Evolutionary conservation across 2,113 vertebrate genomes (phyloP), one percentile per base, ranked within the genome.

Genomic region (Albula goreensis): DNA sequence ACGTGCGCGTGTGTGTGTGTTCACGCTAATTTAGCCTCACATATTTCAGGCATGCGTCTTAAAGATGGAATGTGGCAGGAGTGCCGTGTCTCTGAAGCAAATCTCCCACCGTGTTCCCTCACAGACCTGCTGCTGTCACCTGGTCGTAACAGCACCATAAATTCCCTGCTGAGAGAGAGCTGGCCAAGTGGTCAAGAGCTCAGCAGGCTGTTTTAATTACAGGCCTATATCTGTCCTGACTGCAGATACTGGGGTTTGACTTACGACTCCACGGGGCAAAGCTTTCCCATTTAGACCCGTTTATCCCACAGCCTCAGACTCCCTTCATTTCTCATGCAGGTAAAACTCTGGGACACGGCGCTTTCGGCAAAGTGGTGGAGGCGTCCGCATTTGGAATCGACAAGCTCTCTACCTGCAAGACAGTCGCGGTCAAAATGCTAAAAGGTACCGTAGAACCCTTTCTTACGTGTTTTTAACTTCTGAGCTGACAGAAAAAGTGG

Each of bases 371-470:
- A 92, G 98, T 98, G 91, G 96, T 98, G 91, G 98, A 99, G 77
- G 98, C 97, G 2, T 97, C 97, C 90, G 97, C 97, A 84, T 99
- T 99, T 93, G 97, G 97, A 89, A 98, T 98, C 84, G 97, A 98
- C 95, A 99, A 97, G 93, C 94, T 97, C 88, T 98, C 97, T 60
- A 98, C 97, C 88, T 99, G 97, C 95, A 98, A 98, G 96, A 99
- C 96, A 9, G 98, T 98, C 87, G 98, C 98, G 22, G 97, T 98
- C 90, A 99, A 98, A 96, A 98, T 98, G 97, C 95, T 98, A 70
- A 99, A 99, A 97, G 97, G 97, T 99, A 91, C 15, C 17, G 11
- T 17, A 50, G 31, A 10, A 50, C 11, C 19, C 12, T 78, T 13
- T 49, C 6, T 79, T 0, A 48, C 22, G 1, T 48, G 15, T n/a